These are phyloP conservation scores for Phrynosoma platyrhinos DNA, from an alignment of 2,113 vertebrate genomes.

Conservation along the genomic window DNA sequence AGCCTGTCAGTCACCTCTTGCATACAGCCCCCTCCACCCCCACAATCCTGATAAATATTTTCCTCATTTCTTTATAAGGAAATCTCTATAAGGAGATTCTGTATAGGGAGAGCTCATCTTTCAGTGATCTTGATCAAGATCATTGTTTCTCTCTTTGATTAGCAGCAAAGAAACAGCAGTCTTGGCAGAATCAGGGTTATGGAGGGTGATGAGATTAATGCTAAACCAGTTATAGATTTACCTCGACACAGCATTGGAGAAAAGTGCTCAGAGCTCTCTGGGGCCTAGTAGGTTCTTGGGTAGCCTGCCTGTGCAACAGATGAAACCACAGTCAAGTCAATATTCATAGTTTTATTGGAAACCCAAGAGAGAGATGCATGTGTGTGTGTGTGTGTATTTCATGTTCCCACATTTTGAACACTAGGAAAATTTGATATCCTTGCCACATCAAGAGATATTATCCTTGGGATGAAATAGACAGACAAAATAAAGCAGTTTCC, in stretches of 20 bases:
- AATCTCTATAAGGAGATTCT: background rate
- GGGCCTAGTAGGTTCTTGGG: background rate
- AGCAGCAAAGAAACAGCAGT: background rate
- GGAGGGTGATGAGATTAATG: background rate
- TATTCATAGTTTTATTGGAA: background rate
- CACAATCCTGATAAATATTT: background rate
- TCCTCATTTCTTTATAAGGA: background rate
- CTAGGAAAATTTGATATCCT: background rate
- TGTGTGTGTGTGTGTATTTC: too few relatives aligned
- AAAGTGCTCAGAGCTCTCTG: background rate
- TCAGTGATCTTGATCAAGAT: background rate
- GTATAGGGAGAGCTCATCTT: too few relatives aligned
- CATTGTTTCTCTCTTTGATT: background rate
- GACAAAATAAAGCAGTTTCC: too few relatives aligned
- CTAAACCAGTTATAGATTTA: background rate
- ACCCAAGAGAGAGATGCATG: background rate
- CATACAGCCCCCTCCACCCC: background rate
- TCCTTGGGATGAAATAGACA: too few relatives aligned
- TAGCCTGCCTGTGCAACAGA: background rate
- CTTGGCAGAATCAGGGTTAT: too few relatives aligned
- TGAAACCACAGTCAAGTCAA: background rate
- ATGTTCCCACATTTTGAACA: background rate
- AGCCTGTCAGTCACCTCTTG: background rate
- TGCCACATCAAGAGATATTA: background rate
- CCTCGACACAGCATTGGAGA: background rate